Evolutionary conservation across 2,113 vertebrate genomes (phyloP).

Genomic region (Albula glossodonta): DNA sequence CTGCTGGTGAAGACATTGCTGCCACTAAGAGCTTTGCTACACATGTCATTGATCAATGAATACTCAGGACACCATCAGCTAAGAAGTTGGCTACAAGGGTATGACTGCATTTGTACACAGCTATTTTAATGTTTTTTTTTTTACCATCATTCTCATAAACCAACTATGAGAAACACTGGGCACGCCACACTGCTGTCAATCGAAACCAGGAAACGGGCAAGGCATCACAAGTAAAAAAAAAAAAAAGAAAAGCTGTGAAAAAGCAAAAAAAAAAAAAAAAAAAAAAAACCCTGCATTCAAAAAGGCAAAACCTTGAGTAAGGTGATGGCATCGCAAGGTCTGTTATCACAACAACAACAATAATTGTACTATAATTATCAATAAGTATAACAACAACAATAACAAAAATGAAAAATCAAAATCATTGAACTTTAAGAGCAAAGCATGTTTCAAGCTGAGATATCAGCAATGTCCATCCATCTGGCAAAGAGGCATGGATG

Average conservation of each 20-base stretch:
- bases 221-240: slow-evolving; percentile 49
- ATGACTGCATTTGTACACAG: slow-evolving; percentile 18
- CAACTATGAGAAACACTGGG: slow-evolving; percentile 27
- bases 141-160: slow-evolving; percentile 21
- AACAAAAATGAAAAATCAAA: slow-evolving; percentile 41
- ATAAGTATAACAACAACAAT: slow-evolving; percentile 48
- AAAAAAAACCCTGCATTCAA: slow-evolving; percentile 12
- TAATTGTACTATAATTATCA: slow-evolving; percentile 4
- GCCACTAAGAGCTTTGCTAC: neutral
- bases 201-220: slow-evolving; percentile 40
- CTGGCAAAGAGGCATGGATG: slow-evolving; percentile 10
- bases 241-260: slow-evolving; percentile 16
- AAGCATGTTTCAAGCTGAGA: slow-evolving; percentile 41
- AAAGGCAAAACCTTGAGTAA: slow-evolving; percentile 19
- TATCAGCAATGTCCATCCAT: slow-evolving; percentile 28
- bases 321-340: slow-evolving; percentile 14
- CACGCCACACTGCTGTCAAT: slow-evolving; percentile 44
- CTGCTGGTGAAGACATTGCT: slow-evolving; percentile 48
- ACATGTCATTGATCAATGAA: neutral
- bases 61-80: neutral
- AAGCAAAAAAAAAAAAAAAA: neutral
- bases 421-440: slow-evolving; percentile 48
- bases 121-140: slow-evolving; percentile 10
- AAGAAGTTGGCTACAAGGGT: neutral
- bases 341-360: slow-evolving; percentile 1